Conservation (phyloP, 2,113 vertebrate species). For the Mormyrus iriodes region DNA sequence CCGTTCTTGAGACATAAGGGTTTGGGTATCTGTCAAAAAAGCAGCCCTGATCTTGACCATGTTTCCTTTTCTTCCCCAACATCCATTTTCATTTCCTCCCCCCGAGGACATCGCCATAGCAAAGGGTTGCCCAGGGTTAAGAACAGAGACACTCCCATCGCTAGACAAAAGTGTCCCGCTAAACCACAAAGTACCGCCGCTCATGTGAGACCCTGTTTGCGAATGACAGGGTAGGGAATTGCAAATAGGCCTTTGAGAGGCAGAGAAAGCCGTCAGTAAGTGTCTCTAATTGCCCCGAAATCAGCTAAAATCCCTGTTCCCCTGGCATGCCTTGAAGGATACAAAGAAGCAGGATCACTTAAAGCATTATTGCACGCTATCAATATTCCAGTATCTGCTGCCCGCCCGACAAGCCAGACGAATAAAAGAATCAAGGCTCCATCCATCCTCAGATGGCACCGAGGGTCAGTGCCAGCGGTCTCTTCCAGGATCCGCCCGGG, state of each 20-base stretch:
- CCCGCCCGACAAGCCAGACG: not conserved
- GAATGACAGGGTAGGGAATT: not conserved
- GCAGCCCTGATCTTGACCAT: not conserved
- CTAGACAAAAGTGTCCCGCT: not conserved
- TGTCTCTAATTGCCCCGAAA: not conserved
- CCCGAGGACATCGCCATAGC: not conserved
- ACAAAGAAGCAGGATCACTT: not conserved
- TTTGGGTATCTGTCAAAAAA: not conserved
- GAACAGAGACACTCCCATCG: not conserved
- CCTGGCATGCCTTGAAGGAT: not conserved
- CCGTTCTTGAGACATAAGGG: not conserved
- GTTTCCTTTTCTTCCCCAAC: not conserved
- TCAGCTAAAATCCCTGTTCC: not conserved
- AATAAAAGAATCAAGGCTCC: not conserved
- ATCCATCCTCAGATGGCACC: slow-evolving; percentile 2
- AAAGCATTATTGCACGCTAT: not conserved
- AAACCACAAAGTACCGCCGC: not conserved
- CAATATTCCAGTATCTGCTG: not conserved
- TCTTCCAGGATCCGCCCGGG: not conserved
- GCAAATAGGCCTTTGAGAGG: not conserved
- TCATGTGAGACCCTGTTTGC: not conserved
- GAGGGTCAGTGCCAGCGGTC: not conserved
- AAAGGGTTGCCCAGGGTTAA: not conserved
- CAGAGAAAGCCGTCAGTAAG: not conserved
- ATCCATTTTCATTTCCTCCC: not conserved